Base-by-base conservation (phyloP, 2,113 vertebrate genomes). In the Ranitomeya imitator region DNA sequence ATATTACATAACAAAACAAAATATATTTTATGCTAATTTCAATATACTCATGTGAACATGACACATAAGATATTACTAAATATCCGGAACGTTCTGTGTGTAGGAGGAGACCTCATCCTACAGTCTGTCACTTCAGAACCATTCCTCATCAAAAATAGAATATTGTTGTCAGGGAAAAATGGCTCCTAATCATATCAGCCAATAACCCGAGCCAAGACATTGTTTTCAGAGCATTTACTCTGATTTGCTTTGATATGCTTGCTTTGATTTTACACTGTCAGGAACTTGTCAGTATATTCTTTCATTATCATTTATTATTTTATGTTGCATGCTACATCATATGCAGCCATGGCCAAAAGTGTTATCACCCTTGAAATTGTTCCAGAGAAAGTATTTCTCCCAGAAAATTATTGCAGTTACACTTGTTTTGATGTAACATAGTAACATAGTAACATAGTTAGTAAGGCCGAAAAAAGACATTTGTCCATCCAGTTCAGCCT, bases 31-130 rank as follows among this genome's bases (percentile, higher is more conserved):
- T 73, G 14, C 69, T 73, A 37, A 31, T 73, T 73, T 2, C 69
- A 37, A 74, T 18, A 74, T n/a, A 57, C 12, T 57, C 55, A 65
- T 65, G 61, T n/a, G 61, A n/a, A 65, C 31, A 74, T 74, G 16
- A 74, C 71, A 74, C 31, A 45, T 45, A 74, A 45, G 31, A 74
- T 74, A 9, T 8, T 9, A 45, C 31, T 74, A 37, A 37, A 74
- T 19, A 45, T 71, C 67, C 18, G 11, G 11, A 18, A 74, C 71
- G 19, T 45, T 18, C n/a, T 37, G 26, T 12, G n/a, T 26, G 69
- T 73, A 73, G 69, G 71, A 74, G 71, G 16, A 45, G 71, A 74
- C 71, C 71, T 74, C 31, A 45, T 45, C 31, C 71, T 26, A 74
- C 71, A 18, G 18, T 18, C 31, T 74, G 71, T 6, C 71, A 15